A percentile compares a stretch with the other conserved stretches of the same genome.
phyloP scores from a whole-genome alignment of 2,113 vertebrate genomes.

The Neofelis nebulosa region DNA sequence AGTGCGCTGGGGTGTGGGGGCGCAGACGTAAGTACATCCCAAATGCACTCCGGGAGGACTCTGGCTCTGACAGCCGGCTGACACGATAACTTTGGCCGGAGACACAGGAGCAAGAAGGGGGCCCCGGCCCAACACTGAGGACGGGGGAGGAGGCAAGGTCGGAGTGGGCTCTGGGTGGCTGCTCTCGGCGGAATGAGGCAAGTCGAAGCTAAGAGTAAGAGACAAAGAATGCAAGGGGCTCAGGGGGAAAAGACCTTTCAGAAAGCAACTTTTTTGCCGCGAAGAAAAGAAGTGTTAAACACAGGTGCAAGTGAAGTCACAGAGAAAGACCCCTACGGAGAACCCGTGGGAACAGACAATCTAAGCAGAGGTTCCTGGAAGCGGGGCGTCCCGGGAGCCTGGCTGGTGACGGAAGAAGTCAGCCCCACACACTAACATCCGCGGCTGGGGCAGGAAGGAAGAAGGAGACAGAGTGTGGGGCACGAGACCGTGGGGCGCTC shows the following conservation, averaged over 20 bases:
- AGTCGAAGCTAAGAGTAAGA: not conserved
- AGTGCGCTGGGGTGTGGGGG: not conserved
- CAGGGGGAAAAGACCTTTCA: not conserved
- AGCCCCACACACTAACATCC: too few relatives aligned
- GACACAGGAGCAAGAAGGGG: too few relatives aligned
- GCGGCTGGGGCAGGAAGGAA: not conserved
- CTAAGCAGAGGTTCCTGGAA: not conserved
- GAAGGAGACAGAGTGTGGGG: too few relatives aligned
- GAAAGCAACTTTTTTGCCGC: not conserved
- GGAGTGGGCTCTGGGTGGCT: accelerated
- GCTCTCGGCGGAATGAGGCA: accelerated
- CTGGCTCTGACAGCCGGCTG: accelerated
- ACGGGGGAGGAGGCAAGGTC: accelerated
- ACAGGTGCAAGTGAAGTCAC: not conserved
- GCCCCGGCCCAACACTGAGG: accelerated
- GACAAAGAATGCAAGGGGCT: not conserved
- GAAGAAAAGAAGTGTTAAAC: not conserved
- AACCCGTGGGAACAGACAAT: too few relatives aligned
- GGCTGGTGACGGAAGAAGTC: too few relatives aligned
- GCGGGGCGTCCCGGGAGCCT: not conserved
- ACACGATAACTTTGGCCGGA: too few relatives aligned
- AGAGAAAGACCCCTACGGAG: not conserved
- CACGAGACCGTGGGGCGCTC: accelerated
- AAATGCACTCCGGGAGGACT: accelerated
- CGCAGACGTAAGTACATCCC: not conserved